Evolutionary conservation across 1,140 invertebrate species (phyloP), one percentile per base, ranked within the genome.

Genomic region (Teleopsis dalmanni): DNA sequence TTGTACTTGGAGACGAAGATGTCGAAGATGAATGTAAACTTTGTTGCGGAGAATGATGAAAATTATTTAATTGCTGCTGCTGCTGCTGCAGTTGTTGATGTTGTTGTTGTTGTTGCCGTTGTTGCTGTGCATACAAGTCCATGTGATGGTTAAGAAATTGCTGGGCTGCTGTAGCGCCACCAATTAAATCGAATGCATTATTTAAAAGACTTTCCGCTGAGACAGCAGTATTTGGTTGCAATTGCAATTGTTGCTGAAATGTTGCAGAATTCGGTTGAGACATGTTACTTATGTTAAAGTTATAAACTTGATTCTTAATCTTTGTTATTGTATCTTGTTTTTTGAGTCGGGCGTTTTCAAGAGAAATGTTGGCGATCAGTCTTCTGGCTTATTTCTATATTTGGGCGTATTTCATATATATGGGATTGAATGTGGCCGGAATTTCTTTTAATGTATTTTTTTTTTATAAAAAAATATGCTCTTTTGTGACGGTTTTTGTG

Each of bases 61-160:
- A 25, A 40, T 25, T 29, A 48, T 47, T 53, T 46, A 62, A 55
- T 55, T 60, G 55, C 41, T 51, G 55, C 43, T 60, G 27, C 29
- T 51, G 52, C 19, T 48, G 45, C 34, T 48, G 14, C 9, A 27
- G 35, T 10, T 50, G 48, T 14, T 55, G 50, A 22, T 52, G 54
- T 25, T 51, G 48, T 25, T 51, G 52, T 43, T 38, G 48, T 29
- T 53, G 50, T 44, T 46, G 29, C 18, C 41, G 54, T 34, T 51
- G 51, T 3, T 48, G 50, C 4, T 48, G 53, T 6, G 51, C 49
- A 55, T 55, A 58, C 14, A 59, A 49, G 37, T 60, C 56, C 40
- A 54, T 51, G 8, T 48, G 44, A 31, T 58, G 55, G 52, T 58
- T 57, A 40, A 60, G 50, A 50, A 65, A 52, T 48, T 63, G 60